Conservation (phyloP, 2,888 invertebrate genomes). For the Aspidiotus destructor region DNA sequence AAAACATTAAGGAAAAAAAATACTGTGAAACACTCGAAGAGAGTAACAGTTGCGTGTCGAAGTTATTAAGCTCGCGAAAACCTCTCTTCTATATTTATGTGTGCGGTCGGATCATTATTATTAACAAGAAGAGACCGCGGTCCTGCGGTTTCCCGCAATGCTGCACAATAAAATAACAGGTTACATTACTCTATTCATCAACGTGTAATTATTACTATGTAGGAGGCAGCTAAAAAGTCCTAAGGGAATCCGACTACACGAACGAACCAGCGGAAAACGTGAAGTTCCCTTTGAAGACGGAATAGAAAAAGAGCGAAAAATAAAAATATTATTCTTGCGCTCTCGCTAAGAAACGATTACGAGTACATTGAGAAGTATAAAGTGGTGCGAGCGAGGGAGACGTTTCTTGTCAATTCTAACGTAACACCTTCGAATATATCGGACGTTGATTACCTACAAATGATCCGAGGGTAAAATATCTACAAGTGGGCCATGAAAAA, state of each 20-base stretch:
- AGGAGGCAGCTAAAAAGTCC: conserved; percentile 22
- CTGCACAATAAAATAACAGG: conserved; percentile 33
- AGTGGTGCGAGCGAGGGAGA: too few species aligned
- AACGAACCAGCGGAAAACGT: neutral
- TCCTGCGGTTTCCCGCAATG: conserved; percentile 31
- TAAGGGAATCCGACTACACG: too few species aligned
- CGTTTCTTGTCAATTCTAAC: conserved; percentile 13
- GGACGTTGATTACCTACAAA: too few species aligned
- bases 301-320: neutral
- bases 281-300: neutral
- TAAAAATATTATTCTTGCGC: neutral
- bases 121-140: conserved; percentile 31
- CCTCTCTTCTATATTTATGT: conserved; percentile 22
- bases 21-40: conserved; percentile 6
- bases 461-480: too few species aligned
- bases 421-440: neutral
- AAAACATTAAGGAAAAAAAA: conserved; percentile 3
- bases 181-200: conserved; percentile 31
- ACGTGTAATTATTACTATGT: conserved; percentile 33
- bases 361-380: too few species aligned
- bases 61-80: conserved; percentile 23
- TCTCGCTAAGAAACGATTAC: too few species aligned
- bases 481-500: too few species aligned
- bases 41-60: conserved; percentile 27
- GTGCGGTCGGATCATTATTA: conserved; percentile 33